A percentile compares a stretch with the other conserved stretches of the same genome.
These are phyloP conservation scores for Benitochromis conjunctus DNA, from an alignment of 2,113 vertebrate genomes.

Conservation along the genomic window DNA sequence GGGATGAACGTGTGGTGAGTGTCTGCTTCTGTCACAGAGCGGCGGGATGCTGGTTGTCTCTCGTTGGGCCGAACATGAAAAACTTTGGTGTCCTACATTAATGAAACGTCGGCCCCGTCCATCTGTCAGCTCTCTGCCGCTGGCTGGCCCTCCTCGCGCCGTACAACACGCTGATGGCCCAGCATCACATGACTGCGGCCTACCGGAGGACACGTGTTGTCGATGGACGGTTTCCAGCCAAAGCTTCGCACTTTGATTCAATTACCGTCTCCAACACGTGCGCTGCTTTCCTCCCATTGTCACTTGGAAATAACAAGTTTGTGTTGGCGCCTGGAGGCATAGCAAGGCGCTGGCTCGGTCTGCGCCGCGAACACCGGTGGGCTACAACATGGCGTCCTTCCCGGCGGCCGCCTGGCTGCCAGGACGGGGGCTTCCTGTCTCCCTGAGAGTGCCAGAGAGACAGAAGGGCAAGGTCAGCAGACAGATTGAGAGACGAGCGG, in stretches of 20 bases:
- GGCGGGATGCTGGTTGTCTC: neutral
- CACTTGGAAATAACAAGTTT: conserved; percentile 64
- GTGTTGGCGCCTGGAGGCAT: conserved; percentile 61
- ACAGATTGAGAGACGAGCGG: conserved; percentile 74
- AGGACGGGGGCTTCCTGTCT: conserved; percentile 51
- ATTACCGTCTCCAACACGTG: conserved; percentile 33
- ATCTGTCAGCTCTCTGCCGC: conserved; percentile 30
- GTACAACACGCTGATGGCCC: neutral
- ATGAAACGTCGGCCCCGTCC: conserved; percentile 6
- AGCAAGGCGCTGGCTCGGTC: conserved; percentile 30
- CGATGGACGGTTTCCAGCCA: conserved; percentile 24
- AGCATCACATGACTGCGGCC: conserved; percentile 27
- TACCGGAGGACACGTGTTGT: conserved; percentile 29
- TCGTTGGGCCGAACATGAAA: neutral
- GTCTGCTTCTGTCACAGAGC: neutral
- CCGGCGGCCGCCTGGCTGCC: conserved; percentile 45
- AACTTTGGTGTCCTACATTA: conserved; percentile 26
- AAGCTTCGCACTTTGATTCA: conserved; percentile 49
- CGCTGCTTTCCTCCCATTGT: conserved; percentile 3
- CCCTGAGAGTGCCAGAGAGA: conserved; percentile 60
- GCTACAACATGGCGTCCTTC: conserved; percentile 67
- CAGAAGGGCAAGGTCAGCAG: conserved; percentile 73
- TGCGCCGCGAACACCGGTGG: conserved; percentile 40
- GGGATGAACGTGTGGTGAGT: neutral
- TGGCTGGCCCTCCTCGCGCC: conserved; percentile 23